These are phyloP conservation scores for Macroramphosus scolopax DNA, from an alignment of 2,797 vertebrate genomes.

Conservation along the genomic window DNA sequence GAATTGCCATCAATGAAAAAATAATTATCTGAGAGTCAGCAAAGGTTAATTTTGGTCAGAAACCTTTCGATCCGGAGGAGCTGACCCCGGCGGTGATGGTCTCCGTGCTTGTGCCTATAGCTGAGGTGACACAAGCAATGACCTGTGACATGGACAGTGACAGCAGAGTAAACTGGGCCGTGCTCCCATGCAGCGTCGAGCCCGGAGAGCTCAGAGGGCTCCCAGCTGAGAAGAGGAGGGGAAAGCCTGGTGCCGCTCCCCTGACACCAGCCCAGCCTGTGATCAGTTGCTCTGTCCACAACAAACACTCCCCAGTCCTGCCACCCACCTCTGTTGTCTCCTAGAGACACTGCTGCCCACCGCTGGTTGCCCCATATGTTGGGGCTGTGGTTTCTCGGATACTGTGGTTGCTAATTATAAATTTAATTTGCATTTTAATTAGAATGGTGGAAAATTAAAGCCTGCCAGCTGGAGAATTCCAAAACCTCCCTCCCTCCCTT, in stretches of 20 bases:
- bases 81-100: slow-evolving; percentile 82
- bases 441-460: slow-evolving; percentile 99
- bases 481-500: slow-evolving; percentile 81
- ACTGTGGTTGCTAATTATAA: slow-evolving; percentile 99
- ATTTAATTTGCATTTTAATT: slow-evolving; percentile 99
- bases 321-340: slow-evolving; percentile 70
- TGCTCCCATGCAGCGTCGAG: slow-evolving; percentile 77
- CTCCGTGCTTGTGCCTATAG: slow-evolving; percentile 80
- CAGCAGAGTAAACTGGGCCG: slow-evolving; percentile 82
- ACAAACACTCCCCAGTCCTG: slow-evolving; percentile 52
- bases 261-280: slow-evolving; percentile 49
- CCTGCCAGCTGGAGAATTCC: slow-evolving; percentile 99
- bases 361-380: slow-evolving; percentile 95
- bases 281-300: slow-evolving; percentile 49
- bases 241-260: slow-evolving; percentile 42
- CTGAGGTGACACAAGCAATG: slow-evolving; percentile 80
- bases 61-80: slow-evolving; percentile 90
- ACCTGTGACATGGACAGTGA: slow-evolving; percentile 91
- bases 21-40: slow-evolving; percentile 91
- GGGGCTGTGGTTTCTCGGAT: slow-evolving; percentile 97
- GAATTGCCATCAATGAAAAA: slow-evolving; percentile 88
- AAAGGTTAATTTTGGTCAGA: slow-evolving; percentile 91
- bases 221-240: slow-evolving; percentile 60
- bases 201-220: slow-evolving; percentile 72
- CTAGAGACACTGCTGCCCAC: slow-evolving; percentile 86